Percentiles rank a stretch among this genome's conserved stretches.
phyloP scores from a whole-genome alignment of 2,888 invertebrate species.

The Ectropis crepuscularia region DNA sequence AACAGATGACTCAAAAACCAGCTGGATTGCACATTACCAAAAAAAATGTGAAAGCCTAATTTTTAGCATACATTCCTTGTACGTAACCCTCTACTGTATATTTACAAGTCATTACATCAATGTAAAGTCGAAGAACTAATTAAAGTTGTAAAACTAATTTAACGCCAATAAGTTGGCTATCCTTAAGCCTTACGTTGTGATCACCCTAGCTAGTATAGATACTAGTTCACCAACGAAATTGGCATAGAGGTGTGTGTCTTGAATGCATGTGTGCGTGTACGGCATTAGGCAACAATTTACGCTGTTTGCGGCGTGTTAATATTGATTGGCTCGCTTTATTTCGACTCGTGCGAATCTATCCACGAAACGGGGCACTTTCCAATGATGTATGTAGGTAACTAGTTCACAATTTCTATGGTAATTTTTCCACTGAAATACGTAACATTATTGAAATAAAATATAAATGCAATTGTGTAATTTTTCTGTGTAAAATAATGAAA shows the following conservation, averaged over 20 bases:
- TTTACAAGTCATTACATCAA: no score
- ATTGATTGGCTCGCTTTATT: conserved; percentile 85
- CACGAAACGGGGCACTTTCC: conserved; percentile 66
- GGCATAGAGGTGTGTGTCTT: conserved; percentile 57
- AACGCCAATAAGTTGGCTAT: not conserved
- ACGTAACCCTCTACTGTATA: no score
- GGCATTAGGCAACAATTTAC: conserved; percentile 85
- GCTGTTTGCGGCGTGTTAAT: conserved; percentile 85
- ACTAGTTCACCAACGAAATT: conserved; percentile 59
- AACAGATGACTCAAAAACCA: no score
- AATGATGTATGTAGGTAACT: conserved; percentile 39
- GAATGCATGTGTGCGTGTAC: conserved; percentile 70
- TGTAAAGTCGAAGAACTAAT: conserved; percentile 2
- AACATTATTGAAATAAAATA: not conserved
- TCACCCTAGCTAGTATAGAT: conserved; percentile 67
- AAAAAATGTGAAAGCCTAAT: no score
- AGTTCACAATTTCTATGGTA: conserved; percentile 32
- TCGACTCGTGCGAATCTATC: conserved; percentile 81
- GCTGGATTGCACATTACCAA: no score
- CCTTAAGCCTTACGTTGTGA: conserved; percentile 37
- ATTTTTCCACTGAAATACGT: conserved; percentile 2
- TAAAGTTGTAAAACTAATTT: not conserved
- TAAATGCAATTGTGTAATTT: no score
- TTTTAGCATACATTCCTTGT: no score
- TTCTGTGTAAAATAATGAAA: no score